phyloP scores from a whole-genome alignment of 2,113 vertebrate species.

The Oryzias woworae region DNA sequence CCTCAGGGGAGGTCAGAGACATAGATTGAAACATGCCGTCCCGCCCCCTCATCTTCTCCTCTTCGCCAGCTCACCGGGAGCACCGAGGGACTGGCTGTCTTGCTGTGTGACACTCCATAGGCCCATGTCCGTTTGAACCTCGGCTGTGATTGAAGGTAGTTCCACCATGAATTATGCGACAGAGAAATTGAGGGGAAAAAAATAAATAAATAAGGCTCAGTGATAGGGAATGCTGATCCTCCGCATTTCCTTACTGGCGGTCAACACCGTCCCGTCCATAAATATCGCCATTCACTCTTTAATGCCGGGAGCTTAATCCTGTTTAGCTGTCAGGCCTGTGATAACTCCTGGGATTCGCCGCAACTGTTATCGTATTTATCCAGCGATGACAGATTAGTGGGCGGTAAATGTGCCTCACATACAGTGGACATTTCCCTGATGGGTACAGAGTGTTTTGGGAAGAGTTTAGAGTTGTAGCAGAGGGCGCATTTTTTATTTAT shows the following conservation, averaged over 20 bases:
- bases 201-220: not conserved
- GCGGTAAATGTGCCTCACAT: conserved; percentile 64
- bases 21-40: conserved; percentile 26
- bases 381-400: conserved; percentile 71
- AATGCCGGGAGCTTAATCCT: conserved; percentile 63
- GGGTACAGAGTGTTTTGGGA: conserved; percentile 37
- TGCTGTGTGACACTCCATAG: conserved; percentile 40
- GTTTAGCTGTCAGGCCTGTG: conserved; percentile 56
- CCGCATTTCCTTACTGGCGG: conserved; percentile 6
- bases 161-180: conserved; percentile 21
- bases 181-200: not conserved
- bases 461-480: conserved; percentile 24
- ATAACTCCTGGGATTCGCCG: conserved; percentile 56
- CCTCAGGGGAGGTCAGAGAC: conserved; percentile 33
- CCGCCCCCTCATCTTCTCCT: not conserved
- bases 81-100: conserved; percentile 31
- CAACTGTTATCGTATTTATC: conserved; percentile 71
- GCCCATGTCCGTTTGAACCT: conserved; percentile 35
- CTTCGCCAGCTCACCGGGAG: conserved; percentile 1
- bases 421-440: conserved; percentile 48
- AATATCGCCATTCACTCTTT: conserved; percentile 33
- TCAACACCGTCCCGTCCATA: conserved; percentile 25
- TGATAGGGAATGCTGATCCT: not conserved
- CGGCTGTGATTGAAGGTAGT: conserved; percentile 30
- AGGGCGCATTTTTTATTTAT: conserved; percentile 11